These are phyloP conservation scores for Drosophila putrida DNA, from an alignment of 2,888 invertebrate species.

Conservation along the genomic window DNA sequence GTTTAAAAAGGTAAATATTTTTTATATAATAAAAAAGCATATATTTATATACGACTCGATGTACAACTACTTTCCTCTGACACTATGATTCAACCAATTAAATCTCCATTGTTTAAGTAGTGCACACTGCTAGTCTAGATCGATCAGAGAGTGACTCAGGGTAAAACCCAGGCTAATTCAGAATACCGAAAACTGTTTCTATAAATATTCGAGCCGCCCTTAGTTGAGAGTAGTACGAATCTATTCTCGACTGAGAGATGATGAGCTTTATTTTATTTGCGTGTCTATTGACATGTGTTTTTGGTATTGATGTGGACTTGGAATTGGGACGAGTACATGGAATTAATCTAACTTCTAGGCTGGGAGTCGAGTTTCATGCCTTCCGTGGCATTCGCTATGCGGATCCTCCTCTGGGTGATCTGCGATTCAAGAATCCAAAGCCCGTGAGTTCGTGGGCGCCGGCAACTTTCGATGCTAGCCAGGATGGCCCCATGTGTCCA, in stretches of 20 bases:
- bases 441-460: slow-evolving; percentile 86
- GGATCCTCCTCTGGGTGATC: slow-evolving; percentile 75
- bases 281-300: slow-evolving; percentile 31
- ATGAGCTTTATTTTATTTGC: slow-evolving; percentile 11
- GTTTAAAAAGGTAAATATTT: too few relatives aligned
- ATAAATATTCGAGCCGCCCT: slow-evolving; percentile 24
- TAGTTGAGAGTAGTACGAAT: slow-evolving; percentile 19
- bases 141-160: slow-evolving; percentile 1
- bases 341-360: slow-evolving; percentile 65
- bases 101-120: background rate
- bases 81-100: background rate
- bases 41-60: background rate
- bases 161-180: background rate
- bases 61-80: background rate
- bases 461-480: slow-evolving; percentile 86
- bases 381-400: slow-evolving; percentile 84
- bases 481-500: slow-evolving; percentile 87
- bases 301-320: slow-evolving; percentile 73
- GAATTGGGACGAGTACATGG: slow-evolving; percentile 79
- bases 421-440: slow-evolving; percentile 85
- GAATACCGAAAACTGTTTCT: too few relatives aligned
- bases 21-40: background rate
- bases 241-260: slow-evolving; percentile 35
- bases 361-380: slow-evolving; percentile 73
- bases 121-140: background rate